phyloP scores from a whole-genome alignment of 2,888 invertebrate genomes.

The Archips crataeganus region DNA sequence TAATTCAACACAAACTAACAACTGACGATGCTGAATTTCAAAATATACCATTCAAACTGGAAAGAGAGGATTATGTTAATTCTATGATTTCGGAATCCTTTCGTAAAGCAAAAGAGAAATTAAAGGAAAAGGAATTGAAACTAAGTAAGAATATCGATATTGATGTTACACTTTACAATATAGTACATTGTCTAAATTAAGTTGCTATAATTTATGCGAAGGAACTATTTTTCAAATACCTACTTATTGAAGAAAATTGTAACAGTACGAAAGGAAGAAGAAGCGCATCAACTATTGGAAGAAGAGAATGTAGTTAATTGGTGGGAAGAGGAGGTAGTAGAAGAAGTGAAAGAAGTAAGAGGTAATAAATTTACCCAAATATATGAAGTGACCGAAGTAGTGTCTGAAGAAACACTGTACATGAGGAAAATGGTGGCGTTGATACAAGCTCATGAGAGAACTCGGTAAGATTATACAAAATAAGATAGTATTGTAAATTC shows the following conservation, averaged over 20 bases:
- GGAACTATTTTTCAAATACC: too few relatives aligned
- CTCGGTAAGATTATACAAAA: conserved; percentile 54
- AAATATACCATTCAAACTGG: conserved; percentile 50
- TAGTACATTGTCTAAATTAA: too few relatives aligned
- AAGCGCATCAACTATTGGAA: not conserved
- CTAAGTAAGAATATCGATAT: conserved; percentile 12
- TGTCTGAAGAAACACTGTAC: conserved; percentile 58
- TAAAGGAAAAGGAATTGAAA: conserved; percentile 40
- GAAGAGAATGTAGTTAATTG: conserved; percentile 46
- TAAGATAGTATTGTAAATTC: too few relatives aligned
- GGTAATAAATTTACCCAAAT: conserved; percentile 42
- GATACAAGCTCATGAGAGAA: conserved; percentile 70
- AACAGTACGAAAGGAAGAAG: conserved; percentile 18
- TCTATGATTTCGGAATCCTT: conserved; percentile 52
- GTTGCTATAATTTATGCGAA: too few relatives aligned
- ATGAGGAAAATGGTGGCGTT: conserved; percentile 54
- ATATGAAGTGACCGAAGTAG: conserved; percentile 49
- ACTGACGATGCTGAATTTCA: conserved; percentile 57
- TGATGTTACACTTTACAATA: not conserved
- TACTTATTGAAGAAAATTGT: too few relatives aligned
- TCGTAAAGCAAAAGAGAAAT: conserved; percentile 50
- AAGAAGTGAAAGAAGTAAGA: conserved; percentile 26
- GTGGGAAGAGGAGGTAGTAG: conserved; percentile 54
- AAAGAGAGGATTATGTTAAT: conserved; percentile 54
- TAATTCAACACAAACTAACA: conserved; percentile 59